Evolutionary conservation across 2,888 invertebrate species (phyloP).

Genomic region (Mythimna lalbum): DNA sequence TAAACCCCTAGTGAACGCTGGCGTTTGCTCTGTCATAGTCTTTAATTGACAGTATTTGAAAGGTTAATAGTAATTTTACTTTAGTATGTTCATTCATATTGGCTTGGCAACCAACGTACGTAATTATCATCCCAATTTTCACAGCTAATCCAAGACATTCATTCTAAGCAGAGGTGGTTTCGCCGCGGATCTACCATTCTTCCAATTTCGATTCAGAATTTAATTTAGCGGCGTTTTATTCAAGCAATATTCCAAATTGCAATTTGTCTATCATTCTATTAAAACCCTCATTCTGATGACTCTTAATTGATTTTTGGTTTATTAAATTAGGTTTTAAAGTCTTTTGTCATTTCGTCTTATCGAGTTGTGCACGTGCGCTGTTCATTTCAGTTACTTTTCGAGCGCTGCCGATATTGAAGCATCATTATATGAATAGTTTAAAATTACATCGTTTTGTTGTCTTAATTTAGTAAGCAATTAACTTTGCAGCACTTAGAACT

Average conservation of each 20-base stretch:
- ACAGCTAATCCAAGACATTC: neutral
- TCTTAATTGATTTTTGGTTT: slow-evolving; percentile 22
- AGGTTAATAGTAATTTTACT: neutral
- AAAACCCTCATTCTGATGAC: slow-evolving; percentile 2
- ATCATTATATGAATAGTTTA: slow-evolving; percentile 19
- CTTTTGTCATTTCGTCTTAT: slow-evolving; percentile 28
- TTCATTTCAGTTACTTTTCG: slow-evolving; percentile 51
- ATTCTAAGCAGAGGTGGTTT: neutral
- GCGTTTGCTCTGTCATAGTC: too few species aligned
- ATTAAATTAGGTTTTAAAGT: slow-evolving; percentile 44
- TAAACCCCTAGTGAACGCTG: too few species aligned
- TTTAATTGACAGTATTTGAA: too few species aligned
- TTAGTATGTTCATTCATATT: neutral
- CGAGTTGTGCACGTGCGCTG: slow-evolving; percentile 57
- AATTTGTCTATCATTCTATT: slow-evolving; percentile 3
- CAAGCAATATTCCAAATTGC: slow-evolving; percentile 5
- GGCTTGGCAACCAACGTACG: neutral
- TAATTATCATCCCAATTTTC: neutral
- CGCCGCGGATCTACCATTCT: neutral
- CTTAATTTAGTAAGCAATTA: slow-evolving; percentile 14
- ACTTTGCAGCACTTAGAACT: slow-evolving; percentile 26
- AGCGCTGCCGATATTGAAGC: slow-evolving; percentile 43
- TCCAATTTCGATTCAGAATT: slow-evolving; percentile 3
- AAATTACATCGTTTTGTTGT: neutral
- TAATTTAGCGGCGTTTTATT: neutral